A percentile compares a stretch with the other conserved stretches of the same genome.
Evolutionary conservation across 1,140 invertebrate species (phyloP).

Genomic region (Lineus longissimus): DNA sequence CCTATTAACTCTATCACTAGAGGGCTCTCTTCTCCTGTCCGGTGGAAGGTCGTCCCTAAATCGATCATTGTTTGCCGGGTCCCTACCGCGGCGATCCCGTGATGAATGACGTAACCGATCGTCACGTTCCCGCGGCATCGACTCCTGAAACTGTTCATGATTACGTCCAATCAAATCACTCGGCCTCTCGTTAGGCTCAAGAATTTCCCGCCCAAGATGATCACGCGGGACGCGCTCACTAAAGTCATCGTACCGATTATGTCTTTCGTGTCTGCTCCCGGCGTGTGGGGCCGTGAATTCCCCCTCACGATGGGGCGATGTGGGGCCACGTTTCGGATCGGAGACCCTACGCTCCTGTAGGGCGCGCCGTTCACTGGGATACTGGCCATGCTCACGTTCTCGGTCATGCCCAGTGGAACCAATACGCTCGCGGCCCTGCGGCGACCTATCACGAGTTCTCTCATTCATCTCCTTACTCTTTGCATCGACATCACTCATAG

Average conservation of each 20-base stretch:
- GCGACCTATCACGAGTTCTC: constrained; percentile 17
- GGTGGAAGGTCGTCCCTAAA: not conserved
- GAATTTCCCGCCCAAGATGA: too few relatives aligned
- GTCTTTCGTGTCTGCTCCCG: not conserved
- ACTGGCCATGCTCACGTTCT: constrained; percentile 15
- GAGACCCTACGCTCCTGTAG: too few relatives aligned
- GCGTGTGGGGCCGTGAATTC: not conserved
- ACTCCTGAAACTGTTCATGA: not conserved
- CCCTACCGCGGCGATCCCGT: not conserved
- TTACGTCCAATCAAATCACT: too few relatives aligned
- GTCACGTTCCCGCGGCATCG: not conserved
- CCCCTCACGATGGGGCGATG: not conserved
- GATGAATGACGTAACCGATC: constrained; percentile 3
- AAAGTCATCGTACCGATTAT: not conserved
- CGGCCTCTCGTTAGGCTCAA: too few relatives aligned
- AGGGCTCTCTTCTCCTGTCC: constrained; percentile 5
- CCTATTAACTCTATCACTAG: constrained; percentile 14
- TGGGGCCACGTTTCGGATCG: not conserved
- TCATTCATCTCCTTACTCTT: constrained; percentile 51
- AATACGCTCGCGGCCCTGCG: constrained; percentile 18
- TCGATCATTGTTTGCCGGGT: constrained; percentile 4
- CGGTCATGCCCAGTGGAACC: constrained; percentile 22
- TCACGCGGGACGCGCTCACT: too few relatives aligned
- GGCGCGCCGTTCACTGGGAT: not conserved
- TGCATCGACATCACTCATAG: constrained; percentile 61